Conservation (phyloP, 2,888 invertebrate species). For the Trissolcus japonicus region DNA sequence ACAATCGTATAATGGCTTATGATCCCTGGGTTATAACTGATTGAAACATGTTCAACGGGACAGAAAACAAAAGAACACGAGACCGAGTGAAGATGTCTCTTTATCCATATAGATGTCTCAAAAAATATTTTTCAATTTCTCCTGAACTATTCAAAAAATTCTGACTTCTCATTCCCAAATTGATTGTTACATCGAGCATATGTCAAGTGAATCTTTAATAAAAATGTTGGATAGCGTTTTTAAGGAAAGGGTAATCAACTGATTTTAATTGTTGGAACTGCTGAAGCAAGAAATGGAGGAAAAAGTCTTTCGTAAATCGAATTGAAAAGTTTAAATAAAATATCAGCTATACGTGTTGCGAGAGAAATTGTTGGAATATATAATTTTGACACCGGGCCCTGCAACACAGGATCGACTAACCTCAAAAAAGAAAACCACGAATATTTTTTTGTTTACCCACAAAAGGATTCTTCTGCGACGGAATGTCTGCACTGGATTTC, state of each 20-base stretch:
- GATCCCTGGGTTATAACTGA: slow-evolving; percentile 32
- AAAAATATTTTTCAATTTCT: neutral
- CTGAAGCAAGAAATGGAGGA: too few species aligned
- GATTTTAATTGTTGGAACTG: too few species aligned
- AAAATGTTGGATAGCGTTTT: too few species aligned
- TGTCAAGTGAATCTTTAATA: too few species aligned
- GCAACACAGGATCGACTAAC: slow-evolving; percentile 53
- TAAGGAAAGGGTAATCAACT: too few species aligned
- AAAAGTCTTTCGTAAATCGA: slow-evolving; percentile 34
- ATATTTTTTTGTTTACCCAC: slow-evolving; percentile 58
- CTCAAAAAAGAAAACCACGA: slow-evolving; percentile 54
- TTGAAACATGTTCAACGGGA: slow-evolving; percentile 27
- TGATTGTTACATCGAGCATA: too few species aligned
- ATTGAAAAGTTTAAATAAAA: slow-evolving; percentile 56
- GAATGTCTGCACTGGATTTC: slow-evolving; percentile 41
- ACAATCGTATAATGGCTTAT: slow-evolving; percentile 48
- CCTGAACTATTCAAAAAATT: too few species aligned
- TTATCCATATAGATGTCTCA: neutral
- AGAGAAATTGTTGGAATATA: slow-evolving; percentile 46
- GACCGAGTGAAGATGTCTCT: neutral
- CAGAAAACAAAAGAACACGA: slow-evolving; percentile 3
- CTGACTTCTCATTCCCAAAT: too few species aligned
- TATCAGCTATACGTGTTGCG: slow-evolving; percentile 52
- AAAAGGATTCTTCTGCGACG: slow-evolving; percentile 50
- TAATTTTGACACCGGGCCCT: slow-evolving; percentile 53